Percentiles rank a stretch among this genome's conserved stretches.
Evolutionary conservation across 2,113 vertebrate species (phyloP).

Genomic region (Dissostichus mawsoni): DNA sequence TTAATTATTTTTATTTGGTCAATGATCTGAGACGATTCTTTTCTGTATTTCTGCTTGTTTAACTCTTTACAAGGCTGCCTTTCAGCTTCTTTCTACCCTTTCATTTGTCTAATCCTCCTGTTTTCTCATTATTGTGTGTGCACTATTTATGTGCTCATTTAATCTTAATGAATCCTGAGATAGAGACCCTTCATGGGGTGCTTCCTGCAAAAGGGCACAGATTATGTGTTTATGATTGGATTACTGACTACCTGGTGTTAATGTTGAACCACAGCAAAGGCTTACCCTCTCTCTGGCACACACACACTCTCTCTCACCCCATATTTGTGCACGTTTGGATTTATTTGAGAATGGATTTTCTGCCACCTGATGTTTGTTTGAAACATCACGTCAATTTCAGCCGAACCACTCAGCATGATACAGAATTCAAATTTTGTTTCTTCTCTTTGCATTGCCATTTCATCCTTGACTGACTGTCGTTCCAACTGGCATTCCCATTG

Average conservation of each 20-base stretch:
- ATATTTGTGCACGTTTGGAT: constrained; percentile 31
- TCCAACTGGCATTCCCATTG: constrained; percentile 7
- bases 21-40: neutral
- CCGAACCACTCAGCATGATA: constrained; percentile 50
- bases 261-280: constrained; percentile 71
- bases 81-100: constrained; percentile 36
- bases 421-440: constrained; percentile 53
- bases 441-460: constrained; percentile 36
- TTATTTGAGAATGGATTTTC: constrained; percentile 74
- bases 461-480: constrained; percentile 37
- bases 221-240: constrained; percentile 83
- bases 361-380: constrained; percentile 74
- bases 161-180: constrained; percentile 81
- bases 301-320: neutral
- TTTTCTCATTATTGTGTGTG: constrained; percentile 69
- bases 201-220: constrained; percentile 84
- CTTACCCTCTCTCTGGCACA: constrained; percentile 35
- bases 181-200: constrained; percentile 69
- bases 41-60: constrained; percentile 15
- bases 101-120: constrained; percentile 50
- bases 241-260: constrained; percentile 79
- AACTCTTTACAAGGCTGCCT: constrained; percentile 17
- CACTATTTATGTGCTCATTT: constrained; percentile 78
- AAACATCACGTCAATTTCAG: constrained; percentile 66
- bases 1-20: constrained; percentile 20